A percentile compares a stretch with the other conserved stretches of the same genome.
Conservation (phyloP, 1,140 invertebrate genomes). For the Lethocerus indicus region DNA sequence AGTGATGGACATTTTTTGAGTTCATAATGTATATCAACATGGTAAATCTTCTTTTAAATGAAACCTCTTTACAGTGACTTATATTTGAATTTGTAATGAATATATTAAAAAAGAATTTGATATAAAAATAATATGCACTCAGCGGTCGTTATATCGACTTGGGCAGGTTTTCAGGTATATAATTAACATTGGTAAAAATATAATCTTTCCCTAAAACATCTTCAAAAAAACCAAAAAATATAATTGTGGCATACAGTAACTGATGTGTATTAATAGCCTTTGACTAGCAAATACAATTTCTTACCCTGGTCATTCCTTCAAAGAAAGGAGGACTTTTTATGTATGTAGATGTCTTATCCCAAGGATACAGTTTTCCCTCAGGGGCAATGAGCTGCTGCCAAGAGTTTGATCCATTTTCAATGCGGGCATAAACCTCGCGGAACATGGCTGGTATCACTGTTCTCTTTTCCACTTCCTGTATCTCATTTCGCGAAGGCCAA, state of each 20-base stretch:
- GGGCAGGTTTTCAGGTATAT: too few relatives aligned
- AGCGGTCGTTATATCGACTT: too few relatives aligned
- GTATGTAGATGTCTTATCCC: conserved; percentile 83
- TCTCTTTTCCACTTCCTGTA: conserved; percentile 75
- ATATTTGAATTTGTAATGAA: background rate
- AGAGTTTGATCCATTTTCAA: conserved; percentile 63
- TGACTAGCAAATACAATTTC: conserved; percentile 1
- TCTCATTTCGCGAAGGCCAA: conserved; percentile 85
- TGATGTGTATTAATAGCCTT: too few relatives aligned
- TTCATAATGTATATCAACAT: too few relatives aligned
- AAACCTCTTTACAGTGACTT: too few relatives aligned
- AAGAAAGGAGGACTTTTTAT: conserved; percentile 98
- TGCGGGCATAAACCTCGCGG: conserved; percentile 58
- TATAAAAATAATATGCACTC: background rate
- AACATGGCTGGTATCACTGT: conserved; percentile 97
- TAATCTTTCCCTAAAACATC: background rate
- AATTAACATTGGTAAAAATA: background rate
- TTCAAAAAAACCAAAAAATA: background rate
- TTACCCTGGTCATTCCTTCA: conserved; percentile 57
- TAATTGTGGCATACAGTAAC: background rate
- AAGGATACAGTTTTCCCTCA: conserved; percentile 72
- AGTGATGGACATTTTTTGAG: too few relatives aligned
- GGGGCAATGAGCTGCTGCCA: conserved; percentile 78
- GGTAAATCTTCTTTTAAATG: too few relatives aligned
- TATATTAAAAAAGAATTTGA: conserved; percentile 1